A percentile compares a stretch with the other conserved stretches of the same genome.
Evolutionary conservation across 2,888 invertebrate genomes (phyloP).

Genomic region (Proisotoma minuta): DNA sequence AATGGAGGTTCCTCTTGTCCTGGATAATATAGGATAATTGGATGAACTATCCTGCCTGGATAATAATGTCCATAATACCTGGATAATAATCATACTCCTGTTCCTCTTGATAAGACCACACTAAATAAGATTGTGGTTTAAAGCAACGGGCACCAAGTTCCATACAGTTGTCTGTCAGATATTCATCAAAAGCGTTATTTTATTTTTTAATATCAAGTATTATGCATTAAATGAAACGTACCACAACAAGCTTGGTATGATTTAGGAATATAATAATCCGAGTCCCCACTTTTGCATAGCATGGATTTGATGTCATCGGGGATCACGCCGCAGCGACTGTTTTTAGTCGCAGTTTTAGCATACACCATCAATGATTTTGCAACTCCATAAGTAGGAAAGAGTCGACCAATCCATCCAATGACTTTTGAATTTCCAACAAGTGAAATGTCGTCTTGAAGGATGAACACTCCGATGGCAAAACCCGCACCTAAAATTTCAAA

Average conservation of each 20-base stretch:
- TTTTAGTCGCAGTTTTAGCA: slow-evolving; percentile 2
- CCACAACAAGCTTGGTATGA: not conserved
- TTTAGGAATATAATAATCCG: not conserved
- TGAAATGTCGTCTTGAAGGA: slow-evolving; percentile 1
- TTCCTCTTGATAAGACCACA: slow-evolving; percentile 7
- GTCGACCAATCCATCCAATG: slow-evolving; percentile 7
- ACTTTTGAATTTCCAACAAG: not conserved
- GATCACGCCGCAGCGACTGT: slow-evolving; percentile 21
- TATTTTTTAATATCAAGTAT: not conserved
- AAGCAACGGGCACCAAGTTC: slow-evolving; percentile 11
- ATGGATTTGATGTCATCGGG: slow-evolving; percentile 24
- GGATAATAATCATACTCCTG: not conserved
- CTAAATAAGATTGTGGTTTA: slow-evolving; percentile 8
- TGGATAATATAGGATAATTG: too few species aligned
- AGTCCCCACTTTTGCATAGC: not conserved
- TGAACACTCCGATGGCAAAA: slow-evolving; percentile 8
- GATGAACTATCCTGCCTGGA: too few species aligned
- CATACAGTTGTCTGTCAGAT: slow-evolving; percentile 15
- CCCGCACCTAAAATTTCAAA: not conserved
- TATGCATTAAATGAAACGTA: not conserved
- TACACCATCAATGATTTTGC: slow-evolving; percentile 4
- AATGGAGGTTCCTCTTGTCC: not conserved
- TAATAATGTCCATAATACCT: not conserved
- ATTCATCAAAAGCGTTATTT: too few species aligned
- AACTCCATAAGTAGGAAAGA: slow-evolving; percentile 18